A percentile compares a stretch with the other conserved stretches of the same genome.
Conservation (phyloP, 2,888 invertebrate species). For the Luperina testacea region DNA sequence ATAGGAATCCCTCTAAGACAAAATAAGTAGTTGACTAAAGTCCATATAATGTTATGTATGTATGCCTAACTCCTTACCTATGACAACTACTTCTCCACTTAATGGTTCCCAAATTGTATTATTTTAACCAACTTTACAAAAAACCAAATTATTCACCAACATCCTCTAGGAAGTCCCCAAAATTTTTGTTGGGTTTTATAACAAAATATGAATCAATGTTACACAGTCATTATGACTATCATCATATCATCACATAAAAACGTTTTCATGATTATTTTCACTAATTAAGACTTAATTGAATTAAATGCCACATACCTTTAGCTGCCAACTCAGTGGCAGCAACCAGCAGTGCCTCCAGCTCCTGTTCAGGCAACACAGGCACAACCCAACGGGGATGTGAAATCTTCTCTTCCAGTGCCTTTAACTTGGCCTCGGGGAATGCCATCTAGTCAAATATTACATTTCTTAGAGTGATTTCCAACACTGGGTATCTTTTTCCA, state of each 20-base stretch:
- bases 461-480: neutral
- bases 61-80: neutral
- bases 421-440: conserved; percentile 96
- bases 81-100: neutral
- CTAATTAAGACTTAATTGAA: conserved; percentile 12
- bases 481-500: neutral
- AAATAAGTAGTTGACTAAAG: neutral
- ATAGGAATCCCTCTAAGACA: conserved; percentile 4
- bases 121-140: neutral
- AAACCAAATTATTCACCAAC: neutral
- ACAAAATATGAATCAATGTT: neutral
- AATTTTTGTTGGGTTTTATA: neutral
- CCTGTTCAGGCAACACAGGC: conserved; percentile 98
- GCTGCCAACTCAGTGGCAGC: conserved; percentile 96
- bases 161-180: neutral
- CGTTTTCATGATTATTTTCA: neutral
- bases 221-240: neutral
- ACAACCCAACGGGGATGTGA: conserved; percentile 99
- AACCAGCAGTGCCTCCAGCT: conserved; percentile 97
- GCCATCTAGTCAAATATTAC: conserved; percentile 76
- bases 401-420: conserved; percentile 98
- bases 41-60: neutral
- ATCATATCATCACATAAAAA: neutral
- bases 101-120: neutral
- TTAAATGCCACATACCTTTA: conserved; percentile 90